Conservation (phyloP, 2,113 vertebrate genomes). For the Megalops atlanticus region DNA sequence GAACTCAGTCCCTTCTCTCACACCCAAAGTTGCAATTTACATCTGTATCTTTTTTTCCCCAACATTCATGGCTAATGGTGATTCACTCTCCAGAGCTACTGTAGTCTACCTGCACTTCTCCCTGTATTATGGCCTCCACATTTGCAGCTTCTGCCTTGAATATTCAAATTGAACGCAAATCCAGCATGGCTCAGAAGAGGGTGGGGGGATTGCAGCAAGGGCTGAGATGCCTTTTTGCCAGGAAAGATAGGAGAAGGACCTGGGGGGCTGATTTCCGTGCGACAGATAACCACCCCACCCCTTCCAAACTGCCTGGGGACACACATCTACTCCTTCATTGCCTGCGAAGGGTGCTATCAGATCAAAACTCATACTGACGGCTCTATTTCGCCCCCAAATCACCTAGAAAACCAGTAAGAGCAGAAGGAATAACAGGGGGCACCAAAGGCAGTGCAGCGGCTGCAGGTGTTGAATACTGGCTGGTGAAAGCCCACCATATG, state of each 20-base stretch:
- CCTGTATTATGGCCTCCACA: background rate
- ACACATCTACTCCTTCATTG: too few relatives aligned
- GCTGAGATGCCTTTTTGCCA: too few relatives aligned
- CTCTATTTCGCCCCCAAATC: too few relatives aligned
- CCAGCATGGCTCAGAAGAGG: background rate
- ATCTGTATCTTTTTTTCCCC: background rate
- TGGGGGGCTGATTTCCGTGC: too few relatives aligned
- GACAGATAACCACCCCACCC: background rate
- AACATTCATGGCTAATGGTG: too few relatives aligned
- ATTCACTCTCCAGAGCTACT: background rate
- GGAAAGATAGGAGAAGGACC: too few relatives aligned
- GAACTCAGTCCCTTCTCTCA: background rate
- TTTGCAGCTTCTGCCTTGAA: background rate
- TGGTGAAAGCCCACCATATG: slow-evolving; percentile 58
- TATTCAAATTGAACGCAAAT: background rate
- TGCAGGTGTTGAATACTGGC: slow-evolving; percentile 73
- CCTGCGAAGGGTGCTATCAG: too few relatives aligned
- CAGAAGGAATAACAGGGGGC: too few relatives aligned
- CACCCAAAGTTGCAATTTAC: background rate
- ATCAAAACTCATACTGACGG: too few relatives aligned
- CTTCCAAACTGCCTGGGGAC: too few relatives aligned
- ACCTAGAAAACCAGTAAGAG: too few relatives aligned
- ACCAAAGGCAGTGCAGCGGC: too few relatives aligned
- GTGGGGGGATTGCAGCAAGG: background rate
- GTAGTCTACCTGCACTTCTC: background rate